Base-by-base conservation (phyloP, 1,140 invertebrate species). In the Chrysopa pallens region DNA sequence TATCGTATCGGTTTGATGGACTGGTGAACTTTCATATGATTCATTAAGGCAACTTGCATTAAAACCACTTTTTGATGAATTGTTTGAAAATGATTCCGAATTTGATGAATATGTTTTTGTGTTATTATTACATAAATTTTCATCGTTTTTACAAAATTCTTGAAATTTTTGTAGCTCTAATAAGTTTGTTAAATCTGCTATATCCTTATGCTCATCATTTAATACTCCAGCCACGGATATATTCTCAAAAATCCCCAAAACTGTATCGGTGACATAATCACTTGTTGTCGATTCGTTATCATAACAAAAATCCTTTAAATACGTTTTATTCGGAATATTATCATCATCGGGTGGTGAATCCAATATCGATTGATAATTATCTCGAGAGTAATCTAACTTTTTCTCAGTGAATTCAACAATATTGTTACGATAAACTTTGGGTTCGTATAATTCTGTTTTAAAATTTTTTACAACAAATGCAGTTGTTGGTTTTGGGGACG, bases 11-110 rank as follows among this genome's bases (percentile, higher is more conserved):
- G 36, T 13, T 44, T 58, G 56, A 40, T 57, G 54, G 15, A 61
- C 36, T 12, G 59, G 57, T 6, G 59, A 61, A 39, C 56, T 57
- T n/a, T 55, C 52, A 41, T 49, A 55, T 39, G 52, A 55, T 27
- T 27, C 39, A 15, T 41, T 41, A 29, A 28, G 29, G n/a, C 31
- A 33, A 33, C 31, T 33, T 8, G 31, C 31, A 33, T 41, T 41
- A 12, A 41, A 31, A 31, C 27, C 11, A 28, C 38, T 33, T 12
- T 33, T 33, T 33, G 31, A 33, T 12, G 31, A 11, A 12, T 9
- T 12, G 6, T 33, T 33, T 33, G 31, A 33, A 33, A 33, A 33
- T 12, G 31, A 33, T 33, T 33, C 31, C 2, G 31, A 33, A 33
- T 33, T 33, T 11, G 31, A 33, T 11, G 31, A 33, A 33, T 33